Evolutionary conservation across 30 jellyfish, hydroid and myxozoan species (phyloP).

Genomic region (Chironex yamaguchii): DNA sequence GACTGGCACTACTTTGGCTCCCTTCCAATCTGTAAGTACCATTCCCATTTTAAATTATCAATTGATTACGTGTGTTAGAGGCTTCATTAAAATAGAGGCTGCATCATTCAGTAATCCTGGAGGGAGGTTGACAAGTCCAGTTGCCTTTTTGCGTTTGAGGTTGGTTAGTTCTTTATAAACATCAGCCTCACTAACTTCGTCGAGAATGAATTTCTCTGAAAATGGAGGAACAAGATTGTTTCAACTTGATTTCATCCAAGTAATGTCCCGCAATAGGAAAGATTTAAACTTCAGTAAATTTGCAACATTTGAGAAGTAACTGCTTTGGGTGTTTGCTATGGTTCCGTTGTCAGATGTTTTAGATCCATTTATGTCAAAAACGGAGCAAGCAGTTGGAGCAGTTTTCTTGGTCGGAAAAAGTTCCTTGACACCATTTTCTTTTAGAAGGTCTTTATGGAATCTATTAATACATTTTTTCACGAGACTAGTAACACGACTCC

Average conservation of each 20-base stretch:
- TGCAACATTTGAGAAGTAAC: slow-evolving; percentile 28
- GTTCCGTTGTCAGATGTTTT: slow-evolving; percentile 42
- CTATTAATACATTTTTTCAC: slow-evolving; percentile 28
- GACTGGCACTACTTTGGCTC: background rate
- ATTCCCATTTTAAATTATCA: background rate
- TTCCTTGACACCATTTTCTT: slow-evolving; percentile 19
- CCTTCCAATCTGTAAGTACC: background rate
- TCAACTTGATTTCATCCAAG: slow-evolving; percentile 47
- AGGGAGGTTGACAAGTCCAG: background rate
- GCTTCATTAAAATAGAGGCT: background rate
- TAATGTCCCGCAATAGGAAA: slow-evolving; percentile 28
- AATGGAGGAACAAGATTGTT: slow-evolving; percentile 31
- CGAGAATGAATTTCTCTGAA: slow-evolving; percentile 48
- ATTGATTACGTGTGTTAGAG: background rate
- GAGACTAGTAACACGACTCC: slow-evolving; percentile 27
- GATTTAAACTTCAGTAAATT: slow-evolving; percentile 38
- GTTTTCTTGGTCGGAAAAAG: slow-evolving; percentile 36
- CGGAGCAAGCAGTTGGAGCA: slow-evolving; percentile 56
- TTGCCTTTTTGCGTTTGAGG: background rate
- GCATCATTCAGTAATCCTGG: background rate
- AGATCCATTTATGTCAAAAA: slow-evolving; percentile 35
- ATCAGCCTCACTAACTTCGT: slow-evolving; percentile 55
- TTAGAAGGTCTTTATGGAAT: slow-evolving; percentile 29
- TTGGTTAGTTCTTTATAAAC: background rate
- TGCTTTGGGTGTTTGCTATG: slow-evolving; percentile 34